These are phyloP conservation scores for Oreortyx pictus DNA, from an alignment of 2,797 vertebrate species.

Conservation along the genomic window DNA sequence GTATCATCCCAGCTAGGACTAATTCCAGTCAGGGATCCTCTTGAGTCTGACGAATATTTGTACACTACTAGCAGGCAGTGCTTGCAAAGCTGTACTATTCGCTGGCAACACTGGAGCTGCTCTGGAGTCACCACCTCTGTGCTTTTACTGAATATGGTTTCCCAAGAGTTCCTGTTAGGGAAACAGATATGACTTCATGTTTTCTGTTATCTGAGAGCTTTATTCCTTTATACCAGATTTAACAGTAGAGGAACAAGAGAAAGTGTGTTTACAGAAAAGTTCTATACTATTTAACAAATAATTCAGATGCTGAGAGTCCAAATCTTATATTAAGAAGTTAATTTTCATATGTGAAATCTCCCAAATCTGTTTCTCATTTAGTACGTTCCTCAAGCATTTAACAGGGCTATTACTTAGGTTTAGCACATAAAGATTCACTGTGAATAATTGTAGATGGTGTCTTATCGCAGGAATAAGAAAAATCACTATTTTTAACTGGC, in stretches of 20 bases:
- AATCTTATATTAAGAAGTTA: constrained; percentile 53
- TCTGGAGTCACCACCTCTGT: constrained; percentile 89
- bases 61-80: constrained; percentile 96
- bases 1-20: constrained; percentile 92
- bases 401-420: neutral
- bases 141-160: constrained; percentile 91
- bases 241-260: constrained; percentile 33
- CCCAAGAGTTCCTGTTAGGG: constrained; percentile 90
- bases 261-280: constrained; percentile 35
- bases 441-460: neutral
- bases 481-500: neutral
- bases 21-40: constrained; percentile 87
- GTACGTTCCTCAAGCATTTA: neutral
- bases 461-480: constrained; percentile 28
- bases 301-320: constrained; percentile 33
- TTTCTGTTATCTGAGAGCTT: constrained; percentile 35
- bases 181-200: constrained; percentile 67
- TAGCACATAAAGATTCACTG: constrained; percentile 1
- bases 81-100: constrained; percentile 93
- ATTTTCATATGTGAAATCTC: constrained; percentile 42
- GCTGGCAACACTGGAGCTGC: constrained; percentile 94
- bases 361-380: constrained; percentile 25
- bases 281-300: constrained; percentile 19
- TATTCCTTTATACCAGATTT: constrained; percentile 51
- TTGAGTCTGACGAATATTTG: constrained; percentile 92